A percentile compares a stretch with the other conserved stretches of the same genome.
phyloP scores from a whole-genome alignment of 2,113 vertebrate genomes.

The Aspiorhynchus laticeps region DNA sequence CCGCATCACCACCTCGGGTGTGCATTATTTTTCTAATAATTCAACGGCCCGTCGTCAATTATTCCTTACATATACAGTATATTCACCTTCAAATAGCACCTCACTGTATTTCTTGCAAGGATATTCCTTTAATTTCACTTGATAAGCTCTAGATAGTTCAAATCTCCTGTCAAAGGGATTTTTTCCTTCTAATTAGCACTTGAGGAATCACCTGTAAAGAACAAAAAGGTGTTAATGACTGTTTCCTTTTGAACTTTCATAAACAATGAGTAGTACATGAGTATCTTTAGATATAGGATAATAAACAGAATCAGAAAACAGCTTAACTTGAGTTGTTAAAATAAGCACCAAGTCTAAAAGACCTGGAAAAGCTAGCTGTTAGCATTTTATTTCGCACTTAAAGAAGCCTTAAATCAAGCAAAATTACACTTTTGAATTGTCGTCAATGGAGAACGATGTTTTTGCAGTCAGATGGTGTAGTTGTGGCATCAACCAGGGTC shows the following conservation, averaged over 20 bases:
- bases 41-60: too few species aligned
- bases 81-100: background rate
- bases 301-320: background rate
- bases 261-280: background rate
- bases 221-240: background rate
- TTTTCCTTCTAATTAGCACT: background rate
- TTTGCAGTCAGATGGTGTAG: background rate
- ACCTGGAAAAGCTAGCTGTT: background rate
- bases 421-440: background rate
- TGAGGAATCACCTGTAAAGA: background rate
- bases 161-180: background rate
- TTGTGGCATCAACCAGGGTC: background rate
- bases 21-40: too few species aligned
- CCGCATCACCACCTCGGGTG: too few species aligned
- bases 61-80: too few species aligned
- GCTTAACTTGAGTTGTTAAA: background rate
- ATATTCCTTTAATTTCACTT: background rate
- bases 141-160: background rate
- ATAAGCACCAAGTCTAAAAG: background rate
- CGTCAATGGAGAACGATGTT: background rate
- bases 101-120: background rate
- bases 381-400: too few species aligned
- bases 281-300: background rate
- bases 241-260: background rate
- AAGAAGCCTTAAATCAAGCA: background rate